Conservation (phyloP, 1,140 invertebrate species). For the Heliconius nattereri region DNA sequence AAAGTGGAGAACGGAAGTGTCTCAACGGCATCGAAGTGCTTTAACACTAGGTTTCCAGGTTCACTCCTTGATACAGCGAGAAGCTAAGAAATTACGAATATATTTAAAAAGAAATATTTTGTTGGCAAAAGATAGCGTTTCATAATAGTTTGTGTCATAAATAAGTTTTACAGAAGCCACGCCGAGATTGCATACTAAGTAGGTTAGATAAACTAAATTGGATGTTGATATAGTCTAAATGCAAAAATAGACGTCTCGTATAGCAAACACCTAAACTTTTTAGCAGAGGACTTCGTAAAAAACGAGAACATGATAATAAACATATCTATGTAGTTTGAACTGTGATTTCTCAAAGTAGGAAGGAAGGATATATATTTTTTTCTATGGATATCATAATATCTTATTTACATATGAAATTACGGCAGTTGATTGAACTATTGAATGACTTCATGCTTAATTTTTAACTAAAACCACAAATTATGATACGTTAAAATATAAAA, state of each 20-base stretch:
- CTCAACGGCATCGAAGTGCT: accelerated
- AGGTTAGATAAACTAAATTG: constrained; percentile 35
- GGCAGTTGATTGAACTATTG: too few species aligned
- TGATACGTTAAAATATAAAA: too few species aligned
- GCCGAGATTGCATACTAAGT: constrained; percentile 21
- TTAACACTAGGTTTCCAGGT: too few species aligned
- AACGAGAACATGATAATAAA: background rate
- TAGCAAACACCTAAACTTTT: background rate
- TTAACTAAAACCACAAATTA: too few species aligned
- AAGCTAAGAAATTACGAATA: too few species aligned
- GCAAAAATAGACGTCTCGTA: constrained; percentile 20
- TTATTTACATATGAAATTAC: too few species aligned
- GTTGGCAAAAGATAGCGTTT: constrained; percentile 12
- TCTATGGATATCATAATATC: too few species aligned
- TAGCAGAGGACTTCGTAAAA: background rate
- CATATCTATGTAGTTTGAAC: background rate
- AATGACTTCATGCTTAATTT: too few species aligned
- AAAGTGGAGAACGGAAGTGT: too few species aligned
- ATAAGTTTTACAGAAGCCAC: constrained; percentile 26
- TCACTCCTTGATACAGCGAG: too few species aligned
- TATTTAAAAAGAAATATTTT: background rate
- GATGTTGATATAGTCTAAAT: constrained; percentile 26
- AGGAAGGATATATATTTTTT: background rate
- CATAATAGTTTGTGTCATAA: constrained; percentile 22
- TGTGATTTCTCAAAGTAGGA: background rate